These are phyloP conservation scores for Chionoecetes opilio DNA, from an alignment of 1,140 invertebrate genomes.

Conservation along the genomic window DNA sequence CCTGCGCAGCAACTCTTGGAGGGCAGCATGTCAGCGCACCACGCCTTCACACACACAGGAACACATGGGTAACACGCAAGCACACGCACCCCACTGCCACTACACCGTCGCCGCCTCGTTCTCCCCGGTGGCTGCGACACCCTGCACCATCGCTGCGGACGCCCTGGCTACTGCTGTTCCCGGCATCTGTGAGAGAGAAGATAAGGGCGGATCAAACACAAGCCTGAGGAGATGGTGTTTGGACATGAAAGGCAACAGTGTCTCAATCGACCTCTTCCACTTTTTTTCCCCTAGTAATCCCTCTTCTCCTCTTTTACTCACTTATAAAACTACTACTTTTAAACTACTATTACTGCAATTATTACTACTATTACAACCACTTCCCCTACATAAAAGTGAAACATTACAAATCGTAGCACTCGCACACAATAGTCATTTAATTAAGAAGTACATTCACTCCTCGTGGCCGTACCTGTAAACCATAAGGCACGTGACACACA, in stretches of 20 bases:
- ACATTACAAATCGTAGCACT: not conserved
- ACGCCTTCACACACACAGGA: not conserved
- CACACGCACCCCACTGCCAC: not conserved
- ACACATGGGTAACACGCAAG: not conserved
- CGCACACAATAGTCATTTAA: not conserved
- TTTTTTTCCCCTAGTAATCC: not conserved
- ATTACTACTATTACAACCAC: not conserved
- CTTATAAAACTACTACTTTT: too few species aligned
- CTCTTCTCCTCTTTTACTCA: too few species aligned
- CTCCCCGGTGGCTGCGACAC: not conserved
- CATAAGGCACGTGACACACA: not conserved
- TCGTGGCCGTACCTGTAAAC: too few species aligned
- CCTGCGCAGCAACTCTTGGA: not conserved
- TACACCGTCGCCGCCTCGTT: not conserved
- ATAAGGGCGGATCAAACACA: not conserved
- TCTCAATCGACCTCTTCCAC: not conserved
- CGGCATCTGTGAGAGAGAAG: not conserved
- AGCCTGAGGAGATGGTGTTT: not conserved
- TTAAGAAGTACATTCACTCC: not conserved
- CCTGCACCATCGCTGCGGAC: not conserved
- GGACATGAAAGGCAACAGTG: not conserved
- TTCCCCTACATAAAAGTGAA: not conserved
- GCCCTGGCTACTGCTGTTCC: not conserved
- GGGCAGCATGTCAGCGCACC: constrained; percentile 9
- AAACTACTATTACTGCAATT: too few species aligned